Evolutionary conservation across 2,113 vertebrate genomes (phyloP).

Genomic region (Mus musculus): GRCm39 chr13:107987001-107987500

Average conservation of each 20-base stretch:
- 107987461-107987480: background rate
- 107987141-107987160: background rate
- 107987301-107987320: background rate
- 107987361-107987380: background rate
- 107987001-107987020: background rate
- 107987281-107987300: background rate
- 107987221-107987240: background rate
- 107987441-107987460: background rate
- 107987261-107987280: background rate
- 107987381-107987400: background rate
- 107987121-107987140: background rate
- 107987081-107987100: background rate
- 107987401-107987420: constrained; percentile 42
- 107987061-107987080: background rate
- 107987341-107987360: constrained; percentile 4
- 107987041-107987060: background rate
- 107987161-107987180: background rate
- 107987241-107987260: background rate
- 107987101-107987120: background rate
- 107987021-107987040: background rate
- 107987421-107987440: constrained; percentile 28
- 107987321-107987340: background rate
- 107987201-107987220: background rate
- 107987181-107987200: background rate
- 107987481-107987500: constrained; percentile 47